These are phyloP conservation scores for Pipistrellus pipistrellus DNA, from an alignment of 2,797 vertebrate genomes.

Conservation along the genomic window DNA sequence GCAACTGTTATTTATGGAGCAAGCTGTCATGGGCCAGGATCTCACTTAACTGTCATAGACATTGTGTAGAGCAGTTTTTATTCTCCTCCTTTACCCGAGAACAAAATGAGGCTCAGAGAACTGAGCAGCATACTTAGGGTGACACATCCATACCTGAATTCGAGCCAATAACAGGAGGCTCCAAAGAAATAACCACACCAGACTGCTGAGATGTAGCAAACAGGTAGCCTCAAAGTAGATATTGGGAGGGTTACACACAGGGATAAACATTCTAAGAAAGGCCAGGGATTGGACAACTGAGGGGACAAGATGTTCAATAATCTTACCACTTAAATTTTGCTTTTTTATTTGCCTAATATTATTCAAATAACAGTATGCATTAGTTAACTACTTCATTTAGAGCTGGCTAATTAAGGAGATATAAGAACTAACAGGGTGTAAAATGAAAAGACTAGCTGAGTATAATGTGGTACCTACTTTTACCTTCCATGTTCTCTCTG, in stretches of 20 bases:
- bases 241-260: not conserved
- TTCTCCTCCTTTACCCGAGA: not conserved
- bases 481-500: not conserved
- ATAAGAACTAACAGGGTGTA: not conserved
- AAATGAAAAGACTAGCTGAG: not conserved
- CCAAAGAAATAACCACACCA: not conserved
- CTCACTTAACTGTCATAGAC: not conserved
- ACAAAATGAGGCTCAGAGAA: not conserved
- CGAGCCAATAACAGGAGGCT: not conserved
- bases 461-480: not conserved
- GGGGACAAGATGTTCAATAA: not conserved
- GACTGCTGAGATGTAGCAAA: not conserved
- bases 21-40: not conserved
- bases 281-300: not conserved
- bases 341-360: not conserved
- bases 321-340: not conserved
- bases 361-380: not conserved
- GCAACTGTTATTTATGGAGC: not conserved
- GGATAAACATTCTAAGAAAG: not conserved
- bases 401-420: not conserved
- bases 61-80: not conserved
- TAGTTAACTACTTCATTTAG: constrained; percentile 3
- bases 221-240: not conserved
- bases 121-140: not conserved
- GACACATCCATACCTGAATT: not conserved